phyloP scores from a whole-genome alignment of 2,888 invertebrate species.

The Lumbricus terrestris region DNA sequence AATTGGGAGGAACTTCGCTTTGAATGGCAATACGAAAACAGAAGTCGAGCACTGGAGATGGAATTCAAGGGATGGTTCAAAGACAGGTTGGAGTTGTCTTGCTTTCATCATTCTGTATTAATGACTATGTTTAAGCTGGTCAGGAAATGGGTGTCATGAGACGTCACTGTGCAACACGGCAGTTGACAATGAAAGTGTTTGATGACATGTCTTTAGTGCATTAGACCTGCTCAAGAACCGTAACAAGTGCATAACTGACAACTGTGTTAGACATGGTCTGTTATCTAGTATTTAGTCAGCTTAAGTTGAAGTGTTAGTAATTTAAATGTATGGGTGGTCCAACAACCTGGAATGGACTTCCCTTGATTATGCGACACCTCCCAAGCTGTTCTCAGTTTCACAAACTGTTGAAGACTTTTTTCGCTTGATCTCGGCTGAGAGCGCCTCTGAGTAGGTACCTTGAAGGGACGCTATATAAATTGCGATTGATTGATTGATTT shows the following conservation, averaged over 20 bases:
- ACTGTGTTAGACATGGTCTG: background rate
- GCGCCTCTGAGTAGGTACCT: no score
- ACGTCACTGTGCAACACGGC: background rate
- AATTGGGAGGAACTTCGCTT: slow-evolving; percentile 12
- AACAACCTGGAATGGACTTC: no score
- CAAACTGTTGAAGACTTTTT: no score
- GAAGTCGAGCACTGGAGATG: background rate
- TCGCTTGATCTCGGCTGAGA: no score
- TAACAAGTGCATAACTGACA: background rate
- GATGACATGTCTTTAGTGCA: background rate
- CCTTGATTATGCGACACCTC: no score
- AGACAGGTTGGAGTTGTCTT: background rate
- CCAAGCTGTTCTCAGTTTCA: no score
- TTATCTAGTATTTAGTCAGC: no score
- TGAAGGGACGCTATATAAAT: no score
- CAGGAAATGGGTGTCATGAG: background rate
- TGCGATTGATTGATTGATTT: no score
- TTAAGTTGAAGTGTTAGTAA: no score
- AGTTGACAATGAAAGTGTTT: background rate
- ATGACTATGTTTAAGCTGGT: background rate
- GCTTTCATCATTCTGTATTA: background rate
- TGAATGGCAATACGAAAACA: background rate
- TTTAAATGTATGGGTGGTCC: no score
- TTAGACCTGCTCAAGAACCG: background rate
- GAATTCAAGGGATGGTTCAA: slow-evolving; percentile 6